Evolutionary conservation across 2,113 vertebrate species (phyloP).

Genomic region (Brachyistius frenatus): DNA sequence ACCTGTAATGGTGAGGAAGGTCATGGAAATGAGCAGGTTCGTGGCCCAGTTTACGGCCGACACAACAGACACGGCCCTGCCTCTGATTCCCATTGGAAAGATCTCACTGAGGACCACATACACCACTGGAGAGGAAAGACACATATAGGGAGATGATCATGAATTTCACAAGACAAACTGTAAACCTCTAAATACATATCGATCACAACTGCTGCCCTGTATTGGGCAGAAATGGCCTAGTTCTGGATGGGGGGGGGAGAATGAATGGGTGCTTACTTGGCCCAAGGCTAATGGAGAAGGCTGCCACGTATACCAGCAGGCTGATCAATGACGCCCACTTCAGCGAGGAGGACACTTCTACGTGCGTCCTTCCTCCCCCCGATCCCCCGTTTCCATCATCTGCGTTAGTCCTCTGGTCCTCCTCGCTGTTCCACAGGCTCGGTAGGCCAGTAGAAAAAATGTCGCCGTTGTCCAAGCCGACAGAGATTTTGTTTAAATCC

Average conservation of each 20-base stretch:
- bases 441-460: slow-evolving; percentile 29
- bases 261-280: slow-evolving; percentile 88
- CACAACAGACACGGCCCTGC: slow-evolving; percentile 92
- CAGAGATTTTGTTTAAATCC: slow-evolving; percentile 58
- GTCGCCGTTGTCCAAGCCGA: slow-evolving; percentile 13
- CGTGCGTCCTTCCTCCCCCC: slow-evolving; percentile 41
- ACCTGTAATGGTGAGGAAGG: slow-evolving; percentile 95
- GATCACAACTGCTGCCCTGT: no score
- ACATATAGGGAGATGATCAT: neutral
- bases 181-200: no score
- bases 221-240: no score
- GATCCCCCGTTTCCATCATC: slow-evolving; percentile 39
- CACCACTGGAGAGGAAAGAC: slow-evolving; percentile 85
- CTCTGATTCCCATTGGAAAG: slow-evolving; percentile 93
- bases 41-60: slow-evolving; percentile 96
- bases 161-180: no score
- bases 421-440: slow-evolving; percentile 34
- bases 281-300: slow-evolving; percentile 95
- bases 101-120: slow-evolving; percentile 96
- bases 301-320: slow-evolving; percentile 92
- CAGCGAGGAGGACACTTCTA: slow-evolving; percentile 79
- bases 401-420: slow-evolving; percentile 50
- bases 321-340: slow-evolving; percentile 93
- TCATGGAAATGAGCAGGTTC: slow-evolving; percentile 96
- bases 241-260: no score